Evolutionary conservation across 35 echinoderm and acorn worm genomes (phyloP).

Genomic region (Heliocidaris tuberculata): DNA sequence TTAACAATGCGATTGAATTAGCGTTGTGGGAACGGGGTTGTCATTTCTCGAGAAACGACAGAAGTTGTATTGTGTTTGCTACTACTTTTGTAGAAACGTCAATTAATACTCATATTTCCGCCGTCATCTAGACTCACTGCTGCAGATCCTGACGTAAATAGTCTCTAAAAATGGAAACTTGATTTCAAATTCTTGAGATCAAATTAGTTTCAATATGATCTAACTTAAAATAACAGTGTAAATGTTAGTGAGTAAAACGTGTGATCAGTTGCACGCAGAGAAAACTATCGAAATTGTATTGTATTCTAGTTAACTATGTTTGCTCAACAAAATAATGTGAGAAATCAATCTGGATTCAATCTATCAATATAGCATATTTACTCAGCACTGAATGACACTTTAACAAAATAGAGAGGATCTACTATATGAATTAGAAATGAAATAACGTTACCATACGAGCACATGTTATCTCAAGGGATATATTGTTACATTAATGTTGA

Average conservation of each 20-base stretch:
- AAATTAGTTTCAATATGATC: not conserved
- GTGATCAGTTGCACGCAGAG: not conserved
- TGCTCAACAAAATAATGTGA: not conserved
- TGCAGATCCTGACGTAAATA: no score
- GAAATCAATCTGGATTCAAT: not conserved
- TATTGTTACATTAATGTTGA: not conserved
- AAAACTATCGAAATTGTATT: not conserved
- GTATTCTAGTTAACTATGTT: not conserved
- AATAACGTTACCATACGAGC: no score
- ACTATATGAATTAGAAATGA: no score
- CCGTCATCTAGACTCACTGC: not conserved
- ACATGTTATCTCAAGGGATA: no score
- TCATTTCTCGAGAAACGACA: not conserved
- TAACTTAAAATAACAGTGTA: not conserved
- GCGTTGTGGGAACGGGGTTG: not conserved
- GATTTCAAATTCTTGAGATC: not conserved
- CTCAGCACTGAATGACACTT: not conserved
- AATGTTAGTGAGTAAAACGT: not conserved
- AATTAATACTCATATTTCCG: constrained; percentile 26
- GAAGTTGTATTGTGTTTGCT: not conserved
- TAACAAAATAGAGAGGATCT: not conserved
- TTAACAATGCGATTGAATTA: not conserved
- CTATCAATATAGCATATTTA: not conserved
- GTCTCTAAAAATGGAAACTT: not conserved
- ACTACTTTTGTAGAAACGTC: not conserved